phyloP scores from a whole-genome alignment of 2,888 invertebrate genomes.

The Dolomedes plantarius region DNA sequence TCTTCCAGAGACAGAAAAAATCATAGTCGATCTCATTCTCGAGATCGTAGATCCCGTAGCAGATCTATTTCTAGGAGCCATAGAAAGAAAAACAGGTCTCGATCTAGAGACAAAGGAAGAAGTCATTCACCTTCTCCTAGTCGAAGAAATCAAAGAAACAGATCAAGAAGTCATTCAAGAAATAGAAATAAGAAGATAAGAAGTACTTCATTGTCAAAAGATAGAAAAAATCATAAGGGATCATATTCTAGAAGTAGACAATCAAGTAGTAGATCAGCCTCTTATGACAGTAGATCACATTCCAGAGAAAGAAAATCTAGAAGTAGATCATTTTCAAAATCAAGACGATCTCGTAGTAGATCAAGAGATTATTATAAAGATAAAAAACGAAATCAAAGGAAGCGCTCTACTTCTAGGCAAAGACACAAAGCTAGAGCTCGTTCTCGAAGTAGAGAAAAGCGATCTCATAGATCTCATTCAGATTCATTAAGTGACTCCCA shows the following conservation, averaged over 20 bases:
- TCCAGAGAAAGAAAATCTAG: slow-evolving; percentile 19
- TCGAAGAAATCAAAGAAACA: neutral
- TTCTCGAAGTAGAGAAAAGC: slow-evolving; percentile 23
- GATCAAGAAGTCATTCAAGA: neutral
- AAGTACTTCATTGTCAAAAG: neutral
- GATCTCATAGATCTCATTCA: slow-evolving; percentile 34
- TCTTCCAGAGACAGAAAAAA: slow-evolving; percentile 15
- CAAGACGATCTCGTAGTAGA: slow-evolving; percentile 39
- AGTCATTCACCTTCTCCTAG: neutral
- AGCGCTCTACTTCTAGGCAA: slow-evolving; percentile 28
- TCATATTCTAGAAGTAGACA: neutral
- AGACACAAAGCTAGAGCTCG: slow-evolving; percentile 16
- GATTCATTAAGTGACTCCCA: slow-evolving; percentile 46
- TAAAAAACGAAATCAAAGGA: slow-evolving; percentile 12
- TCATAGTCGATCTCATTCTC: slow-evolving; percentile 13
- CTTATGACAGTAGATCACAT: slow-evolving; percentile 33
- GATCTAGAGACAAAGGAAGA: neutral
- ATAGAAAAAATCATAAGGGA: neutral
- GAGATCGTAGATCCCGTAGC: neutral
- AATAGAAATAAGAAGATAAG: neutral
- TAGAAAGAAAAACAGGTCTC: neutral
- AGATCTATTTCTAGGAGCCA: slow-evolving; percentile 21
- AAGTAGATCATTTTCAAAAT: slow-evolving; percentile 40
- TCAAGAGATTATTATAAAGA: slow-evolving; percentile 44
- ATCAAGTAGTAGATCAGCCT: slow-evolving; percentile 26